Conservation (phyloP, 2,797 vertebrate species). For the Dallia pectoralis region DNA sequence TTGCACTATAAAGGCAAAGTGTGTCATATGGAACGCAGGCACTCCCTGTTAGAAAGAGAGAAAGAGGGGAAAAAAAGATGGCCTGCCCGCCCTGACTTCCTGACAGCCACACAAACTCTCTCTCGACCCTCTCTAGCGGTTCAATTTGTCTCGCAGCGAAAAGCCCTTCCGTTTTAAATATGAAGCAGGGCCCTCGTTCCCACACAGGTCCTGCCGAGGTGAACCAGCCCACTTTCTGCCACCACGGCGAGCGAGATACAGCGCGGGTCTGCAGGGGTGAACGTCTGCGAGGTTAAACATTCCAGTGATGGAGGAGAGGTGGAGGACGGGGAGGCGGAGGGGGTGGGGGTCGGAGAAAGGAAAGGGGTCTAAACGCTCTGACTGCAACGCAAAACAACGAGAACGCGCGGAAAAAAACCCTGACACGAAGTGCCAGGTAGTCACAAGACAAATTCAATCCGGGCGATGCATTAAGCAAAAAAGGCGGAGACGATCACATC, state of each 20-base stretch:
- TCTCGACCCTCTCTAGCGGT: conserved; percentile 58
- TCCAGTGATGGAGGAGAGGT: conserved; percentile 71
- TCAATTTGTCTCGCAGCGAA: conserved; percentile 77
- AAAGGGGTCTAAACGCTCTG: too few species aligned
- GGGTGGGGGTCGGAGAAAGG: conserved; percentile 51
- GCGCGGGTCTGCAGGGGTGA: conserved; percentile 40
- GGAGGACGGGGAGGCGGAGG: conserved; percentile 52
- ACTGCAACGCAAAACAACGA: conserved; percentile 61
- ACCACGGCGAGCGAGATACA: conserved; percentile 66
- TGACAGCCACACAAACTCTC: conserved; percentile 67
- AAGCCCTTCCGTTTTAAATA: conserved; percentile 74
- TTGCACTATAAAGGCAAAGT: not conserved
- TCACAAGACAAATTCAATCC: conserved; percentile 74
- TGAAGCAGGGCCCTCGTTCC: conserved; percentile 67
- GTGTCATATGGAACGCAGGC: not conserved
- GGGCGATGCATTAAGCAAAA: conserved; percentile 73
- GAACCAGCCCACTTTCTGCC: conserved; percentile 71
- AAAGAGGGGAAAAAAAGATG: conserved; percentile 41
- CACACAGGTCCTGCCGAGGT: conserved; percentile 72
- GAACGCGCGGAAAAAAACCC: conserved; percentile 48
- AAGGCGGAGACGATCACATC: conserved; percentile 72
- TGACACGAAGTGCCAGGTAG: conserved; percentile 72
- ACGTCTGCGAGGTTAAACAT: conserved; percentile 72
- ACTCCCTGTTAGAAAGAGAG: conserved; percentile 16
- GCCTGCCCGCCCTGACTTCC: conserved; percentile 67